phyloP scores from a whole-genome alignment of 2,888 invertebrate species.

The Alsophila aescularia region DNA sequence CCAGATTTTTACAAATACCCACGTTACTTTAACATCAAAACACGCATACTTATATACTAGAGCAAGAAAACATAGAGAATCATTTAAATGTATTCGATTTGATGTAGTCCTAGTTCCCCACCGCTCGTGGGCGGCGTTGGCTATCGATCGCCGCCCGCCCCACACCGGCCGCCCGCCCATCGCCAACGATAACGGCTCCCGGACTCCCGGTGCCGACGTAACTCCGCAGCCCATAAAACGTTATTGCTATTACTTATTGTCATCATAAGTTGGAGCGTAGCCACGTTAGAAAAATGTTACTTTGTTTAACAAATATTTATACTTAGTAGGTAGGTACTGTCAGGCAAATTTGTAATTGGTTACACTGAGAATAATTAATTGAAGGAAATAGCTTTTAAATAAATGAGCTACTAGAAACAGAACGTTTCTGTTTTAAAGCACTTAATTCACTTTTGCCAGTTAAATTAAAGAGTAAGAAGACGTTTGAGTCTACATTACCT shows the following conservation, averaged over 20 bases:
- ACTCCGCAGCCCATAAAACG: constrained; percentile 70
- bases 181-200: constrained; percentile 57
- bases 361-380: neutral
- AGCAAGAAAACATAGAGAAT: neutral
- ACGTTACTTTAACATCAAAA: too few relatives aligned
- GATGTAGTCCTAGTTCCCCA: constrained; percentile 15
- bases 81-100: constrained; percentile 23
- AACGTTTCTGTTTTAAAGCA: too few relatives aligned
- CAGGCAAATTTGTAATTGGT: neutral
- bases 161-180: constrained; percentile 59
- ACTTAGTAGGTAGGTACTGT: neutral
- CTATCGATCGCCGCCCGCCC: constrained; percentile 61
- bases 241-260: constrained; percentile 73
- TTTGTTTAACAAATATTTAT: constrained; percentile 36
- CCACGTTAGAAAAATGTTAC: constrained; percentile 40
- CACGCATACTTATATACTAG: neutral
- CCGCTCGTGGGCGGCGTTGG: constrained; percentile 49
- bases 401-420: too few relatives aligned
- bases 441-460: too few relatives aligned
- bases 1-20: too few relatives aligned
- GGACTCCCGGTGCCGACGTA: constrained; percentile 57
- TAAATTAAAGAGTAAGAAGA: too few relatives aligned
- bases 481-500: too few relatives aligned
- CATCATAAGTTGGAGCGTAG: constrained; percentile 60
- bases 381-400: too few relatives aligned